Base-by-base conservation (phyloP, 2,113 vertebrate species). In the Felis catus region DNA sequence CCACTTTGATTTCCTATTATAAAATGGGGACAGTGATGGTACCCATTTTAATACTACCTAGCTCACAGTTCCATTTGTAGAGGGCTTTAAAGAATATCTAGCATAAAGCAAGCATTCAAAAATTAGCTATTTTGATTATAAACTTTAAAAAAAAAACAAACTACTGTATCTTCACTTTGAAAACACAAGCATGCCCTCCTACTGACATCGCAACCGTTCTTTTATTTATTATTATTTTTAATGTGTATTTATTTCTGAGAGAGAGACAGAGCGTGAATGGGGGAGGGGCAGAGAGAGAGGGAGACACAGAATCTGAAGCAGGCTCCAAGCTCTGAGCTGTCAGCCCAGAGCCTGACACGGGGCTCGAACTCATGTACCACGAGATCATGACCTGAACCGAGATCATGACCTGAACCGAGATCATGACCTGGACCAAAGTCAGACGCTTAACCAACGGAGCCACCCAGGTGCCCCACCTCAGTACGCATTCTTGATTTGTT, bases 161-260 rank as follows among this genome's bases (percentile, higher is more conserved):
- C 31, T n/a, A 53, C 48, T 21, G 16, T 5, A 85, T 74, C 82
- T 95, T 55, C n/a, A 86, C 63, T 95, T 48, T 68, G 61, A 91
- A 94, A 96, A 78, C 16, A 9, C 33, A 96, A 95, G 89, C 82
- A 73, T n/a, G 53, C 36, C 78, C 79, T 93, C 79, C 88, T 51
- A 14, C 25, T 89, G 31, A 53, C 16, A 63, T n/a, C 29, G 41
- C 39, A 70, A n/a, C 21, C 79, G 80, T 74, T 95, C 65, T 16
- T 84, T 74, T 95, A 58, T 16, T 84, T 61, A 23, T 25, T 61
- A 8, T 23, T 25, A 23, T 51, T 61, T 61, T 61, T 61, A 61
- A 61, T 61, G 58, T 61, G 23, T 19, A 61, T 9, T 25, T 61
- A 61, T 61, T 61, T 61, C 58, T 58, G 18, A 58, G 19, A 58